Evolutionary conservation across 2,888 invertebrate species (phyloP).

Genomic region (Keiferia lycopersicella): DNA sequence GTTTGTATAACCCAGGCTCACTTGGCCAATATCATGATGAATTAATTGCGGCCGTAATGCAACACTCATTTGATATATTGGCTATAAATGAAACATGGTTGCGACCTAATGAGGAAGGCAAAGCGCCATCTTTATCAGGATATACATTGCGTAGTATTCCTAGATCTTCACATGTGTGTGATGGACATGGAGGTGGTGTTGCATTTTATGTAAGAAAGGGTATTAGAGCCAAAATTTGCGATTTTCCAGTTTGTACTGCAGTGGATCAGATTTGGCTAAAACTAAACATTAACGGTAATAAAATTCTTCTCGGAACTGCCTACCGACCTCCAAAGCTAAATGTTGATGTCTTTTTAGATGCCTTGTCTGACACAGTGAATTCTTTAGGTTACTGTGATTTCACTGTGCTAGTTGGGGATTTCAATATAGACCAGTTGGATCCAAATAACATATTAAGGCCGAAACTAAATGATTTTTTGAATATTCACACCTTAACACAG

Average conservation of each 20-base stretch:
- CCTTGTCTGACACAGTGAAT: constrained; percentile 11
- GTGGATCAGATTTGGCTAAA: constrained; percentile 18
- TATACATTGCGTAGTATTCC: constrained; percentile 13
- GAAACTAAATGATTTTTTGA: not conserved
- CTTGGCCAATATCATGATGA: not conserved
- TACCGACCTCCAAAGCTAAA: not conserved
- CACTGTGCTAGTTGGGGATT: not conserved
- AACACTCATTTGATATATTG: not conserved
- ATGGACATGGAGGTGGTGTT: constrained; percentile 10
- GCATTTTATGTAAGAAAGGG: not conserved
- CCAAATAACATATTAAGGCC: not conserved
- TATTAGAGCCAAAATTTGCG: not conserved
- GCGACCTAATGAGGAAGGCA: constrained; percentile 3
- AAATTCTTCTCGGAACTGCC: not conserved
- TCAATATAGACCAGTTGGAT: not conserved
- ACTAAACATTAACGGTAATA: constrained; percentile 1
- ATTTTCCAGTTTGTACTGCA: not conserved
- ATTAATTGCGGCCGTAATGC: not conserved
- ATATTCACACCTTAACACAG: constrained; percentile 5
- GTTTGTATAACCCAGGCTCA: constrained; percentile 3
- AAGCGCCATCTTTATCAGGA: constrained; percentile 16
- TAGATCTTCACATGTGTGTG: constrained; percentile 2
- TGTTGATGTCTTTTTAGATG: constrained; percentile 17
- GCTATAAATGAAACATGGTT: constrained; percentile 21
- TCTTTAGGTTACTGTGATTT: not conserved